Evolutionary conservation across 2,113 vertebrate genomes (phyloP).

Genomic region (Prunella himalayana): DNA sequence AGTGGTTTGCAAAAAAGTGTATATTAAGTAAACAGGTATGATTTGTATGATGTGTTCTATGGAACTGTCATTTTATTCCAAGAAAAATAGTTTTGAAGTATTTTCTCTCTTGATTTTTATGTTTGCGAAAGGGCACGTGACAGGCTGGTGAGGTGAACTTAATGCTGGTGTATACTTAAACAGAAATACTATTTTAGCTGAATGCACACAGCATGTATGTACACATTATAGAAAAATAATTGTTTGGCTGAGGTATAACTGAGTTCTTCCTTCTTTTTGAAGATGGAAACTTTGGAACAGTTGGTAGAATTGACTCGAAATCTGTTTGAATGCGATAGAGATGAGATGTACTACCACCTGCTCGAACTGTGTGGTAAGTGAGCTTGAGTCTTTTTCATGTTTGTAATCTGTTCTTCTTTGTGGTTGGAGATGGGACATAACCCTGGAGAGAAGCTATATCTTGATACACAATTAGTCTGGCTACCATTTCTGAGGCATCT

Average conservation of each 20-base stretch:
- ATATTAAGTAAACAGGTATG: conserved; percentile 79
- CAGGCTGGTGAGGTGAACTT: conserved; percentile 26
- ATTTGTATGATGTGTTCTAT: not conserved
- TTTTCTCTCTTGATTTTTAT: not conserved
- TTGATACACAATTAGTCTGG: not conserved
- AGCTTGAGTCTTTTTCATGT: not conserved
- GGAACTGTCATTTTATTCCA: not conserved
- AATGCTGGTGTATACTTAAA: not conserved
- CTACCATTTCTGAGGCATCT: not conserved
- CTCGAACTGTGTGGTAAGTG: conserved; percentile 86
- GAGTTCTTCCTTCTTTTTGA: not conserved
- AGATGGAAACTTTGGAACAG: conserved; percentile 86
- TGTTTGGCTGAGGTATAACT: not conserved
- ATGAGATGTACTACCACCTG: conserved; percentile 87
- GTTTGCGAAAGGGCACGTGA: not conserved
- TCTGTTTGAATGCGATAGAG: conserved; percentile 92
- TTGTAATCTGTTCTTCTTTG: not conserved
- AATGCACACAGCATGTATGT: not conserved
- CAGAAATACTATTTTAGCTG: not conserved
- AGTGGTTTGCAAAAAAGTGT: conserved; percentile 89
- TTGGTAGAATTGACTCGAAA: conserved; percentile 86
- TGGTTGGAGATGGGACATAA: not conserved
- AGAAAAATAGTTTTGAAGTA: conserved; percentile 2
- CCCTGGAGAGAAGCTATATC: not conserved
- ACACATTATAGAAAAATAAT: not conserved